Evolutionary conservation across 1,140 invertebrate genomes (phyloP).

Genomic region (Orius insidiosus): DNA sequence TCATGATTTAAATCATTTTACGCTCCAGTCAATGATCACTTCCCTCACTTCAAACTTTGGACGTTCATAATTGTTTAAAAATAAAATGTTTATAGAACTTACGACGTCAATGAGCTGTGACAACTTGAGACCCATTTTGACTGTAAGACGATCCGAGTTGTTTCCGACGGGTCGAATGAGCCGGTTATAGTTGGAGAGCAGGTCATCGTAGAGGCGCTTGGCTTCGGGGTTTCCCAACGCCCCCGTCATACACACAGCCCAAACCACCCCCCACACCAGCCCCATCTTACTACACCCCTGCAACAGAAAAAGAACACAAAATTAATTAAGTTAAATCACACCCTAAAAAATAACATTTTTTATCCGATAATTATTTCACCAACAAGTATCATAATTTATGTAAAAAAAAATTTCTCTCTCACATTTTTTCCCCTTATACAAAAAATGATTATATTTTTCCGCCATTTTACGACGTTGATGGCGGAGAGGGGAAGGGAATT

Average conservation of each 20-base stretch:
- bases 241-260: constrained; percentile 8
- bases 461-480: too few species aligned
- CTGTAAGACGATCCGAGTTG: constrained; percentile 87
- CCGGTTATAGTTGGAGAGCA: constrained; percentile 92
- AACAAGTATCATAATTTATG: too few species aligned
- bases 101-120: constrained; percentile 98
- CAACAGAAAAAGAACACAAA: not conserved
- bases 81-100: constrained; percentile 35
- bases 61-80: too few species aligned
- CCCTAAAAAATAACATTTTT: too few species aligned
- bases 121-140: constrained; percentile 87
- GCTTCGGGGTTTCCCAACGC: constrained; percentile 64
- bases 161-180: constrained; percentile 92
- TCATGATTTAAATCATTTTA: too few species aligned
- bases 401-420: too few species aligned
- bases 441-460: too few species aligned
- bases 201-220: constrained; percentile 85
- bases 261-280: constrained; percentile 11
- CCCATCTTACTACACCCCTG: constrained; percentile 18
- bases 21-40: too few species aligned
- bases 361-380: too few species aligned
- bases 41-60: too few species aligned
- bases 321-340: not conserved
- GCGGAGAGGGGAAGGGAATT: too few species aligned
- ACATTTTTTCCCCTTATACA: too few species aligned